phyloP scores from a whole-genome alignment of 2,888 invertebrate genomes.

The Heliconius sara region DNA sequence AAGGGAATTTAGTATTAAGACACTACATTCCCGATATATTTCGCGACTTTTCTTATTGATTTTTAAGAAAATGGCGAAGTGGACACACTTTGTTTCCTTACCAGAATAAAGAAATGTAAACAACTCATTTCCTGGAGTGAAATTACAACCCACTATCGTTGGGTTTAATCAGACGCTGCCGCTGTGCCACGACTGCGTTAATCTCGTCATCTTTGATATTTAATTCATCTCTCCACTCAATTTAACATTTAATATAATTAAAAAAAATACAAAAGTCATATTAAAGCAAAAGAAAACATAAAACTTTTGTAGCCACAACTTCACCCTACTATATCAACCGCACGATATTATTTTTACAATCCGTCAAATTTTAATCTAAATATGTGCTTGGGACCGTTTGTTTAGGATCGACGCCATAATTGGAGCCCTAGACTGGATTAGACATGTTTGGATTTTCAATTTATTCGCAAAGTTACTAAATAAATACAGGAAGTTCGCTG shows the following conservation, averaged over 20 bases:
- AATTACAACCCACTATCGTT: no score
- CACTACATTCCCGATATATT: no score
- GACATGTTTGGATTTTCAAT: slow-evolving; percentile 45
- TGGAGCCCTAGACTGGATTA: slow-evolving; percentile 45
- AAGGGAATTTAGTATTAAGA: no score
- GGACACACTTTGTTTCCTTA: no score
- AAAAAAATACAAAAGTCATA: neutral
- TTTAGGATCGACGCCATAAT: slow-evolving; percentile 47
- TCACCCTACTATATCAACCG: slow-evolving; percentile 28
- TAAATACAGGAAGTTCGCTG: slow-evolving; percentile 34
- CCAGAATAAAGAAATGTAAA: no score
- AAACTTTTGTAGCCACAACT: neutral
- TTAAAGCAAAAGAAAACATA: neutral
- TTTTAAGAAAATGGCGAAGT: no score
- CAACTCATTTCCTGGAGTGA: no score
- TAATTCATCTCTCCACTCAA: neutral
- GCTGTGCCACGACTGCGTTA: no score
- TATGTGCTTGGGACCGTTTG: slow-evolving; percentile 42
- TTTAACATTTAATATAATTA: neutral
- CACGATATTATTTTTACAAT: slow-evolving; percentile 45
- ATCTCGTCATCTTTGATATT: neutral
- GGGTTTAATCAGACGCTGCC: no score
- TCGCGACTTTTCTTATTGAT: no score
- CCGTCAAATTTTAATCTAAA: slow-evolving; percentile 47
- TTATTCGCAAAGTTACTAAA: slow-evolving; percentile 36